Conservation (phyloP, 2,113 vertebrate genomes). For the Thamnophis sirtalis region DNA sequence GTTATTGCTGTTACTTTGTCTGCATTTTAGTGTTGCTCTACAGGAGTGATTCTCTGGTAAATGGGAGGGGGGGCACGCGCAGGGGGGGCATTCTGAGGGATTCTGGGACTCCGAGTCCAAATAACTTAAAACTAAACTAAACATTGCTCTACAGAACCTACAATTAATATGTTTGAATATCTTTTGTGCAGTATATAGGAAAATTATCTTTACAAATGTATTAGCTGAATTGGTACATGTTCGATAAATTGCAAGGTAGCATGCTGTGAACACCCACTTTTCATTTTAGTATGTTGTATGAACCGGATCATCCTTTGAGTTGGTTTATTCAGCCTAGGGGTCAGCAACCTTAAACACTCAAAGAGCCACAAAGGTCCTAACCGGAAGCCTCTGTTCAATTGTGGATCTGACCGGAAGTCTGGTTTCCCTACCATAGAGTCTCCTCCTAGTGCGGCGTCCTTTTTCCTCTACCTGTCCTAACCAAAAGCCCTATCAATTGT, state of each 20-base stretch:
- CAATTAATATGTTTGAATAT: not conserved
- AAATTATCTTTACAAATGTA: not conserved
- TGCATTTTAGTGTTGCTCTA: not conserved
- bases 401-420: too few relatives aligned
- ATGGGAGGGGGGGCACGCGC: not conserved
- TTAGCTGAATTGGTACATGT: not conserved
- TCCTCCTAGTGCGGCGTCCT: too few relatives aligned
- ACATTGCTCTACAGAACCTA: not conserved
- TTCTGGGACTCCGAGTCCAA: not conserved
- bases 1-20: not conserved
- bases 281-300: not conserved
- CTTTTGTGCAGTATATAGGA: not conserved
- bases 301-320: not conserved
- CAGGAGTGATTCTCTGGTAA: not conserved
- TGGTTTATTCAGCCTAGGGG: not conserved
- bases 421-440: too few relatives aligned
- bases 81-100: not conserved
- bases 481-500: too few relatives aligned
- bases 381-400: too few relatives aligned
- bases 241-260: not conserved
- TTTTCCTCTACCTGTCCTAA: too few relatives aligned
- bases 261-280: not conserved
- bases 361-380: too few relatives aligned
- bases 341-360: too few relatives aligned
- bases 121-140: not conserved